Base-by-base conservation (phyloP, 37 sponge, comb jelly and placozoan species). In the Hormiphora californensis region DNA sequence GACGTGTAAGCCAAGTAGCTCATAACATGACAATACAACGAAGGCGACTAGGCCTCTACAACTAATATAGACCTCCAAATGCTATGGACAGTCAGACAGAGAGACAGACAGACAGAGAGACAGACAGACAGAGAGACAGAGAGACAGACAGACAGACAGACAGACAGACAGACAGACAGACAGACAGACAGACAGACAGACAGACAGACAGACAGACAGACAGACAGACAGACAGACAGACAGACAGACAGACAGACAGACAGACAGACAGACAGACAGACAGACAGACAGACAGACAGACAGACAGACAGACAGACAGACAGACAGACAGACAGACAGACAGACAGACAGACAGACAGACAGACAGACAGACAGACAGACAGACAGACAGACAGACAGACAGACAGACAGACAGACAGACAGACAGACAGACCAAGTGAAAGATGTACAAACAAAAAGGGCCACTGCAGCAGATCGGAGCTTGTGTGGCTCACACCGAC, bases 281-380 rank as follows among this genome's bases (percentile, higher is more conserved):
- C 54, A 51, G 54, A 51, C 54, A 51, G 54, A 51, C 54, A 51
- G 54, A 51, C 54, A 51, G 54, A 51, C 54, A 51, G 54, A 51
- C 54, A 15, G 15, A 51, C 15, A 21, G 54, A 15, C 15, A 51
- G 54, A 21, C 17, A 51, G 54, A 19, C 54, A 51, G 54, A 51
- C 15, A 51, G 19, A 51, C 19, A 21, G 19, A 21, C 54, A 51
- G 54, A 51, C 17, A 51, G 54, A 51, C 54, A 51, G 54, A 51
- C 54, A 51, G 54, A 51, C 17, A 51, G 54, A 51, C 54, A 51
- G 54, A 51, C 17, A 51, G 54, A 51, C 54, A 51, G 54, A 51
- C 54, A 51, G 54, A 51, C 17, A 51, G 54, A 51, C 54, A 51
- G 54, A 51, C 54, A 51, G 54, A 51, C 17, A 51, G 54, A 51